Conservation (phyloP, 2,888 invertebrate genomes). For the Phanerotoma sp. region DNA sequence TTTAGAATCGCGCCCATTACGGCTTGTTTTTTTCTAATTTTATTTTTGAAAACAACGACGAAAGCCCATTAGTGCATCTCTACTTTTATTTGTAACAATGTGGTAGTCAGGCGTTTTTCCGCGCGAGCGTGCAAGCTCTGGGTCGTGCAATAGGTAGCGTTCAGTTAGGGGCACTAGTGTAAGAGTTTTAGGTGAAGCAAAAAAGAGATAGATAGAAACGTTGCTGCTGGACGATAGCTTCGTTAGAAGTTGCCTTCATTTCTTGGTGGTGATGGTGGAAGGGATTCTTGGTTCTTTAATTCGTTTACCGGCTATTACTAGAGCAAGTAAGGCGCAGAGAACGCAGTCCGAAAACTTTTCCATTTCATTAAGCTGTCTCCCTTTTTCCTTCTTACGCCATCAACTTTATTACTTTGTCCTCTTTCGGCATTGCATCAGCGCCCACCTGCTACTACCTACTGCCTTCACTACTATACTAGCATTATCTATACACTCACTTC, state of each 20-base stretch:
- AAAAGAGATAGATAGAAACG: not conserved
- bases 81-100: constrained; percentile 10
- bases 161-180: not conserved
- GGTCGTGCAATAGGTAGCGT: too few species aligned
- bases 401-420: constrained; percentile 52
- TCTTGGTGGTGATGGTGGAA: constrained; percentile 33
- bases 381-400: constrained; percentile 39
- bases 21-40: not conserved
- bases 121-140: not conserved
- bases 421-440: constrained; percentile 35
- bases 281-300: constrained; percentile 51
- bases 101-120: not conserved
- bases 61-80: constrained; percentile 21
- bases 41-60: constrained; percentile 4
- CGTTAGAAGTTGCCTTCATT: constrained; percentile 40
- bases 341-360: constrained; percentile 50
- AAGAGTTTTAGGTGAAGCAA: not conserved
- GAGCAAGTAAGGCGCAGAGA: constrained; percentile 8
- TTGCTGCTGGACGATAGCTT: constrained; percentile 38
- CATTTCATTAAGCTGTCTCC: constrained; percentile 52
- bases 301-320: constrained; percentile 52
- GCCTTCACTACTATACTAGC: constrained; percentile 2
- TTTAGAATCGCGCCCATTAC: not conserved
- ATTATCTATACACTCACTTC: constrained; percentile 10
- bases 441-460: constrained; percentile 8